Conservation (phyloP, 2,113 vertebrate genomes). For the Propithecus coquereli region DNA sequence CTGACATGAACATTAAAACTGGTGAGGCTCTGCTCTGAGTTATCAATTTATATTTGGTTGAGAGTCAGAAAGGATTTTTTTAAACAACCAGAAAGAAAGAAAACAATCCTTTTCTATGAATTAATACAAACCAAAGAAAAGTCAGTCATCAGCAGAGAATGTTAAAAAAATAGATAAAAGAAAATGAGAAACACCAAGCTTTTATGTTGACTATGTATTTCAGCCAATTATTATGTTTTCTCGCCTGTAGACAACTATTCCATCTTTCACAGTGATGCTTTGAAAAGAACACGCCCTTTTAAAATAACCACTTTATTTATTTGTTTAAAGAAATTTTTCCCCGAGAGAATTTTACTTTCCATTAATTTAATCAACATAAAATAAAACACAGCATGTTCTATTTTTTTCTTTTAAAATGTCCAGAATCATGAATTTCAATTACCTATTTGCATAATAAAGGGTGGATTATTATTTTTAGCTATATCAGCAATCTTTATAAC, state of each 20-base stretch:
- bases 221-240: not conserved
- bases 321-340: not conserved
- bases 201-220: not conserved
- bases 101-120: not conserved
- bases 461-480: not conserved
- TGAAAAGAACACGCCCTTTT: not conserved
- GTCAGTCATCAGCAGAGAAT: not conserved
- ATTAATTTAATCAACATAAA: not conserved
- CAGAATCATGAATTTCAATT: not conserved
- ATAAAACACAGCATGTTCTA: not conserved
- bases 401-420: constrained; percentile 33
- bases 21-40: not conserved
- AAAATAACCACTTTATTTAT: not conserved
- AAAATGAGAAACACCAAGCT: not conserved
- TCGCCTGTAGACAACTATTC: not conserved
- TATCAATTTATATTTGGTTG: not conserved
- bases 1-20: not conserved
- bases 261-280: not conserved
- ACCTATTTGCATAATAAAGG: not conserved
- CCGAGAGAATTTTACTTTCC: not conserved
- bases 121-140: not conserved
- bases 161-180: not conserved
- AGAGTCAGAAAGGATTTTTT: not conserved
- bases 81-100: not conserved
- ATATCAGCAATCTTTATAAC: not conserved